Evolutionary conservation across 1,140 invertebrate genomes (phyloP).

Genomic region (Drepana arcuata): DNA sequence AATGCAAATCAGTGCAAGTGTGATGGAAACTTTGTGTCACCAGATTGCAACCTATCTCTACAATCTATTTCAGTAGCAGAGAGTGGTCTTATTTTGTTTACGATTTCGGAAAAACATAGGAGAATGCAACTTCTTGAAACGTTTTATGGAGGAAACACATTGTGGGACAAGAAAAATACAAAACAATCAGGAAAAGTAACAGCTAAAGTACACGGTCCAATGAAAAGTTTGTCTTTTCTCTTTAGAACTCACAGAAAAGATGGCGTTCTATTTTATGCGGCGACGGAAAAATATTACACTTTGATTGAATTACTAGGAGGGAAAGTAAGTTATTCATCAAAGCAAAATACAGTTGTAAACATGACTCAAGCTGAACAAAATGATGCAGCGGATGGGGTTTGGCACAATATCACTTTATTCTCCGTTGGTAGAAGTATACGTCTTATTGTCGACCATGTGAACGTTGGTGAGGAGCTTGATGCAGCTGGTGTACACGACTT

Average conservation of each 20-base stretch:
- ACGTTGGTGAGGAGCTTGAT: constrained; percentile 87
- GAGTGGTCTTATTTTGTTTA: constrained; percentile 85
- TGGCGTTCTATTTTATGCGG: constrained; percentile 86
- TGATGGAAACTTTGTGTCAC: constrained; percentile 78
- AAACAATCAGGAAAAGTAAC: constrained; percentile 51
- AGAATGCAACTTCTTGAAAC: constrained; percentile 87
- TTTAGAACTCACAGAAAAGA: constrained; percentile 85
- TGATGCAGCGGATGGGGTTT: constrained; percentile 82
- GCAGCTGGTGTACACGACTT: constrained; percentile 90
- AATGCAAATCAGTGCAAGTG: constrained; percentile 80
- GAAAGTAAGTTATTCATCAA: constrained; percentile 82
- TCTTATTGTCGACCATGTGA: constrained; percentile 79
- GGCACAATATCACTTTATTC: constrained; percentile 87
- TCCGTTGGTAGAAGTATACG: constrained; percentile 79
- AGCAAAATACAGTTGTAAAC: constrained; percentile 83
- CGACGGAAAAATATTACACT: constrained; percentile 91
- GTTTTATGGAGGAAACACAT: constrained; percentile 80
- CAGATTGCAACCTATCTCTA: constrained; percentile 84
- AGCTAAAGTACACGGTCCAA: constrained; percentile 48
- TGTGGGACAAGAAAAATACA: constrained; percentile 74
- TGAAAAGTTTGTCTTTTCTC: constrained; percentile 84
- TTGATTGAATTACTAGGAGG: constrained; percentile 82
- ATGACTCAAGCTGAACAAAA: constrained; percentile 78
- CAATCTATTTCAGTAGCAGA: constrained; percentile 84
- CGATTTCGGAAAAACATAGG: constrained; percentile 86